Evolutionary conservation across 2,888 invertebrate genomes (phyloP), one percentile per base, ranked within the genome.

Genomic region (Malthinus flaveolus): DNA sequence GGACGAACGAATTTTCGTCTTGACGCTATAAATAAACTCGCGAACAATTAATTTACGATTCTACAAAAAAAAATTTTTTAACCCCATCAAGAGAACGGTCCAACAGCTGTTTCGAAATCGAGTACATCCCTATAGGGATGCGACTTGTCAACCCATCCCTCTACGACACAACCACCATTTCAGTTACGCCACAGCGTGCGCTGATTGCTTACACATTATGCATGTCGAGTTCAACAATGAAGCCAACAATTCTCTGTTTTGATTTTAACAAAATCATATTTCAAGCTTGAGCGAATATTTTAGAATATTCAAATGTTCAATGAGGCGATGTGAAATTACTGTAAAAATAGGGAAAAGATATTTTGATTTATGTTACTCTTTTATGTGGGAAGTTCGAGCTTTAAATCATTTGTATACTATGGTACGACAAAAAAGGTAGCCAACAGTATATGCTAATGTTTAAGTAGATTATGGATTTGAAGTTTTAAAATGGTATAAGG

Each of bases 151-250:
- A 51, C 59, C 58, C 60, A 55, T 45, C 62, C 57, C 53, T 48
- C 68, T 73, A 69, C 71, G 67, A 23, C 23, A 23, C 23, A 23
- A 23, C 23, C 23, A 23, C 65, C 69, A 68, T 70, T 23, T 68
- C 68, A 64, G 64, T 59, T 67, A 65, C 66, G 64, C 67, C 66
- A 66, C 69, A 66, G 67, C 66, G 45, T 64, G 68, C 62, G 64
- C 69, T 75, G 75, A 76, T 76, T 77, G 77, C 78, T 78, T 77
- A 78, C 78, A 74, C 76, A 79, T 79, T 78, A 79, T 78, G 78
- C 77, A 78, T 78, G 77, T 76, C 76, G 75, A 75, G 75, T 76
- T 69, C 64, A 62, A 68, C 68, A 66, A 66, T 65, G 64, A 59
- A 61, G 58, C 58, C 57, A 65, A 66, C 68, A 65, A 65, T 23